Percentiles rank a stretch among this genome's conserved stretches.
These are phyloP conservation scores for Busseola fusca DNA, from an alignment of 2,888 invertebrate genomes.

Conservation along the genomic window DNA sequence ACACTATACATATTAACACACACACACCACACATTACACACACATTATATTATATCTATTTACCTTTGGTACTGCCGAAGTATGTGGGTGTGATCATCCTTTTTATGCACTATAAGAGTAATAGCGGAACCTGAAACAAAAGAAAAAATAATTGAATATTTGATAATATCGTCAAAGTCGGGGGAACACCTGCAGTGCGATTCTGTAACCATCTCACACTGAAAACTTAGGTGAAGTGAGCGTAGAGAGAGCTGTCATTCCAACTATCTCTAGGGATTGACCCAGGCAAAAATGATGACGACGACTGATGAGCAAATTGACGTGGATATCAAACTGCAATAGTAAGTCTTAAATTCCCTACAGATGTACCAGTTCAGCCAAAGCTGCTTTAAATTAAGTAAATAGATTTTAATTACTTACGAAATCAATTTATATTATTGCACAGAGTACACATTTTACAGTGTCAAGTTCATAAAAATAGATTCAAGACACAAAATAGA, in stretches of 20 bases:
- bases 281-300: too few relatives aligned
- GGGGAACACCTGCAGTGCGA: not conserved
- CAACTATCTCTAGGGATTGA: too few relatives aligned
- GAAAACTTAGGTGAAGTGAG: too few relatives aligned
- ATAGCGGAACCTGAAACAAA: conserved; percentile 75
- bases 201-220: too few relatives aligned
- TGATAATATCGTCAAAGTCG: not conserved
- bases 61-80: conserved; percentile 70
- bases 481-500: not conserved
- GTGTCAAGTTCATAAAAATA: conserved; percentile 22
- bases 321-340: not conserved
- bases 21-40: too few relatives aligned
- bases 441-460: not conserved
- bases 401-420: conserved; percentile 18
- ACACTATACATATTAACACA: too few relatives aligned
- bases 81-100: conserved; percentile 64
- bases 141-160: conserved; percentile 12
- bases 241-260: too few relatives aligned
- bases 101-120: conserved; percentile 63
- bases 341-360: not conserved
- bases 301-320: too few relatives aligned
- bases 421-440: conserved; percentile 19
- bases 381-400: not conserved
- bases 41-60: conserved; percentile 25
- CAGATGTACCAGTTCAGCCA: not conserved